Conservation (phyloP, 2,113 vertebrate species). For the Pungitius pungitius region DNA sequence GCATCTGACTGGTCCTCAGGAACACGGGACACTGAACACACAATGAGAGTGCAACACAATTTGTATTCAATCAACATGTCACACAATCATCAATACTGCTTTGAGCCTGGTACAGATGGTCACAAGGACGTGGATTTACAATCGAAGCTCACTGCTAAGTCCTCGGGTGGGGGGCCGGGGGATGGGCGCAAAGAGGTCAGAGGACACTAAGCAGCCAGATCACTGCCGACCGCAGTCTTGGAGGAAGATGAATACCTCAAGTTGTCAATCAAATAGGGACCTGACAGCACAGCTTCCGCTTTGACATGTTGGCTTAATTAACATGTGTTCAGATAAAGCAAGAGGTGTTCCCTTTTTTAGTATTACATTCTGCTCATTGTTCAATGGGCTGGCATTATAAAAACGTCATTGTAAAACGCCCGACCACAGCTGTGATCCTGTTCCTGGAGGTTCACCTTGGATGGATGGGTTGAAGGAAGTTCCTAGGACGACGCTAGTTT, state of each 20-base stretch:
- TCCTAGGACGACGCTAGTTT: not conserved
- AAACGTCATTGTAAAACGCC: not conserved
- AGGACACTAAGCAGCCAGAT: not conserved
- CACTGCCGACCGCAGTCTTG: slow-evolving; percentile 10
- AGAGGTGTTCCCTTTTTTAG: not conserved
- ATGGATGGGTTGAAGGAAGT: not conserved
- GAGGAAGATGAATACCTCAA: not conserved
- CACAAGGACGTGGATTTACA: not conserved
- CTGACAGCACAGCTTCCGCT: not conserved
- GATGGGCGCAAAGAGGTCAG: slow-evolving; percentile 2
- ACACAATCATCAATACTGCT: not conserved
- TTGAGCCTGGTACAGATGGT: not conserved
- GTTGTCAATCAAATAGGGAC: not conserved
- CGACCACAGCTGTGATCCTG: too few relatives aligned
- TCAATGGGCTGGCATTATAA: slow-evolving; percentile 8
- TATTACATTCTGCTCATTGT: slow-evolving; percentile 4
- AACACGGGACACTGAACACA: not conserved
- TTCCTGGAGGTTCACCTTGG: not conserved
- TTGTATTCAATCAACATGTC: not conserved
- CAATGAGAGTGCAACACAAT: not conserved
- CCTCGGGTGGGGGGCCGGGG: not conserved
- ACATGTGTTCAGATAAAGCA: not conserved
- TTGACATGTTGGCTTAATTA: not conserved
- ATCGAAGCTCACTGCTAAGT: not conserved
- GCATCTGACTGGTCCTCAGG: not conserved